A percentile compares a stretch with the other conserved stretches of the same genome.
phyloP scores from a whole-genome alignment of 2,888 invertebrate species.

The Sesamia inferens region DNA sequence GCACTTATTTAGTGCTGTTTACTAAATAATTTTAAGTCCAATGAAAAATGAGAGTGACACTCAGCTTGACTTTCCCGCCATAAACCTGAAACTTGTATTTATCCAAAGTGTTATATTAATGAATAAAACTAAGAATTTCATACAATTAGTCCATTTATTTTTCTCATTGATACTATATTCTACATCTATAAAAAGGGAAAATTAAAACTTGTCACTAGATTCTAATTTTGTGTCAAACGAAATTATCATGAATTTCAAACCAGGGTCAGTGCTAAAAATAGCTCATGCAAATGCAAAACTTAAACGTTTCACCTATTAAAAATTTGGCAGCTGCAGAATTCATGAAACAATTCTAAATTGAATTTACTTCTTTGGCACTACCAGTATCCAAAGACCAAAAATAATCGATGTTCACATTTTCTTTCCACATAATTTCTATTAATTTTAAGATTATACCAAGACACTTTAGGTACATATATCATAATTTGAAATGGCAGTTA shows the following conservation, averaged over 20 bases:
- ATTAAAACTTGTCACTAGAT: conserved; percentile 54
- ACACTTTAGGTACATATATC: conserved; percentile 59
- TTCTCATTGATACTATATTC: conserved; percentile 70
- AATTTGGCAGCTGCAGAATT: conserved; percentile 71
- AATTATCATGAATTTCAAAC: conserved; percentile 38
- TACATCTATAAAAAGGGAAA: conserved; percentile 65
- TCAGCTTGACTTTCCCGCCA: too few species aligned
- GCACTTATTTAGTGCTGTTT: too few species aligned
- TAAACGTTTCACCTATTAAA: conserved; percentile 25
- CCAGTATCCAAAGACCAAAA: conserved; percentile 32
- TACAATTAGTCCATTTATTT: conserved; percentile 73
- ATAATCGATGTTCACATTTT: conserved; percentile 14
- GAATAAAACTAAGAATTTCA: conserved; percentile 51
- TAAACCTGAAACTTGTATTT: conserved; percentile 1
- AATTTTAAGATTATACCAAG: conserved; percentile 54
- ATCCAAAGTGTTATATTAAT: conserved; percentile 54
- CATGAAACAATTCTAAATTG: conserved; percentile 32
- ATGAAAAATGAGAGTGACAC: too few species aligned
- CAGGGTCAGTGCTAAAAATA: conserved; percentile 45
- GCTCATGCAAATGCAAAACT: conserved; percentile 34
- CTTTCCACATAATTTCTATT: conserved; percentile 30
- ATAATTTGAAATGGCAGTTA: conserved; percentile 83
- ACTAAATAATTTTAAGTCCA: too few species aligned
- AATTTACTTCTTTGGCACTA: conserved; percentile 46
- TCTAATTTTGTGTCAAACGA: conserved; percentile 56